Evolutionary conservation across 2,797 vertebrate species (phyloP).

Genomic region (Phrynocephalus forsythii): DNA sequence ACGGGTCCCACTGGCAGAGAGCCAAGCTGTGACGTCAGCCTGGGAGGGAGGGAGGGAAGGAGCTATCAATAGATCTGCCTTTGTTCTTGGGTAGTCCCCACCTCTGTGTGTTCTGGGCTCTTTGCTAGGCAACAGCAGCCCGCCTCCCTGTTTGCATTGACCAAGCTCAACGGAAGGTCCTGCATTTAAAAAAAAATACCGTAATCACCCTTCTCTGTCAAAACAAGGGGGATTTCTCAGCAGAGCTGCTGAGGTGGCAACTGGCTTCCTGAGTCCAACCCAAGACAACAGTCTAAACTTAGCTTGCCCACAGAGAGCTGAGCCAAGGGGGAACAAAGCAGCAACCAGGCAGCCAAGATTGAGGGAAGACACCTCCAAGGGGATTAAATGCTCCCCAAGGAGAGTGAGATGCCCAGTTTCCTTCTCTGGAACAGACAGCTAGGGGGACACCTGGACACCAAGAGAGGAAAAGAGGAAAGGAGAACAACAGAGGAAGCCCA

Average conservation of each 20-base stretch:
- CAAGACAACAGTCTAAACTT: not conserved
- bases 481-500: not conserved
- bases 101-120: slow-evolving; percentile 11
- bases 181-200: not conserved
- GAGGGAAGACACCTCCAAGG: not conserved
- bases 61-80: slow-evolving; percentile 33
- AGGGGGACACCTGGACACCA: not conserved
- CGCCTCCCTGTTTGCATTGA: not conserved
- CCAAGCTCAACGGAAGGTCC: not conserved
- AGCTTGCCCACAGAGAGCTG: too few relatives aligned
- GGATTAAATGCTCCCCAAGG: too few relatives aligned
- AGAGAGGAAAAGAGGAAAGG: not conserved
- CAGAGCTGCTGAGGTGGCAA: not conserved
- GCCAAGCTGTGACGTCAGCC: not conserved
- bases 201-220: not conserved
- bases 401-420: not conserved
- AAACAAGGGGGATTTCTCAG: slow-evolving; percentile 14
- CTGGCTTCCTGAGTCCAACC: not conserved
- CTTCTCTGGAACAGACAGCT: not conserved
- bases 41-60: not conserved
- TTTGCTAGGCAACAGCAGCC: not conserved
- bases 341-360: too few relatives aligned
- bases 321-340: not conserved
- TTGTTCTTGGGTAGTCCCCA: slow-evolving; percentile 35
- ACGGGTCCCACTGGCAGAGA: not conserved